Percentiles rank a stretch among this genome's conserved stretches.
phyloP scores from a whole-genome alignment of 2,113 vertebrate species.

The Hippocampus guttulatus region DNA sequence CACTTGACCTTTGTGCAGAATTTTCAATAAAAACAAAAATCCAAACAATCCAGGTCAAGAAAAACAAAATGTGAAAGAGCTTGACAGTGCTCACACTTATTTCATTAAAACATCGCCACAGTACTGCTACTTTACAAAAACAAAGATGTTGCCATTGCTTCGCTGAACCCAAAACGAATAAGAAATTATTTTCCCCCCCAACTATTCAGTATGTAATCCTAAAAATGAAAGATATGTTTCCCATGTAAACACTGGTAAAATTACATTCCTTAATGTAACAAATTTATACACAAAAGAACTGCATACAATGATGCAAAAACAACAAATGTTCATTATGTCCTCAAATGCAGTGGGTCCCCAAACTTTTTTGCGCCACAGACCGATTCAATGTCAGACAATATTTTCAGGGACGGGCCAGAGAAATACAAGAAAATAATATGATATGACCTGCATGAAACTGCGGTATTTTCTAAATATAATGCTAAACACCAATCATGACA shows the following conservation, averaged over 20 bases:
- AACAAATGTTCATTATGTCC: constrained; percentile 24
- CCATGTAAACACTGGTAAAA: constrained; percentile 54
- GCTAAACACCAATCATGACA: too few relatives aligned
- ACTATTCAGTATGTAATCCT: constrained; percentile 22
- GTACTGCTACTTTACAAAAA: constrained; percentile 65
- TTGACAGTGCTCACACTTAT: constrained; percentile 1
- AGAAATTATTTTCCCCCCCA: constrained; percentile 21
- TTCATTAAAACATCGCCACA: constrained; percentile 54
- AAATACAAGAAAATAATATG: too few relatives aligned
- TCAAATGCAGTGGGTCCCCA: neutral
- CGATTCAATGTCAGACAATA: too few relatives aligned
- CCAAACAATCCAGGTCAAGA: constrained; percentile 40
- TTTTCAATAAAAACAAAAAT: constrained; percentile 19
- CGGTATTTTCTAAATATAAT: too few relatives aligned
- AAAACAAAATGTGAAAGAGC: constrained; percentile 46
- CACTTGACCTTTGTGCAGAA: constrained; percentile 68
- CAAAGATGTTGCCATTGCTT: constrained; percentile 51
- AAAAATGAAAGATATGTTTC: constrained; percentile 46
- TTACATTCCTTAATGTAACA: constrained; percentile 41
- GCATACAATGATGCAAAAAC: constrained; percentile 44
- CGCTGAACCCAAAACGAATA: constrained; percentile 39
- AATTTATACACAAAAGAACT: constrained; percentile 44
- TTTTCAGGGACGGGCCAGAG: too few relatives aligned
- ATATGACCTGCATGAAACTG: too few relatives aligned
- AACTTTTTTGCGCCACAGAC: too few relatives aligned